phyloP scores from a whole-genome alignment of 2,113 vertebrate species.

The Pollimyrus isidori region DNA sequence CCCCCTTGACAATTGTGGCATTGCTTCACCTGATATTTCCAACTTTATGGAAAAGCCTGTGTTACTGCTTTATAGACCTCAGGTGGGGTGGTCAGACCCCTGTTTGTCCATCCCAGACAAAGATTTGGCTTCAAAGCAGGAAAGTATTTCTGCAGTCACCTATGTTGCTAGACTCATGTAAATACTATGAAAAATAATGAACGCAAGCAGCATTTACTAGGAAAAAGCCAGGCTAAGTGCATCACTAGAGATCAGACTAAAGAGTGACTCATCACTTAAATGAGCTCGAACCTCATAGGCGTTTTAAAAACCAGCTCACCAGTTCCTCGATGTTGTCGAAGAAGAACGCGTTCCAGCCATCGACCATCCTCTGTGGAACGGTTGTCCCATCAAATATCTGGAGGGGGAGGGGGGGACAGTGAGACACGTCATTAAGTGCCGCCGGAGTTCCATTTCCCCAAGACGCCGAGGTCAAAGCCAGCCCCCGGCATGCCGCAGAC shows the following conservation, averaged over 20 bases:
- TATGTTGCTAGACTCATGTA: background rate
- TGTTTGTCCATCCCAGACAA: background rate
- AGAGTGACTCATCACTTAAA: background rate
- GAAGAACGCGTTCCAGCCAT: constrained; percentile 97
- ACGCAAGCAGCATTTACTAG: background rate
- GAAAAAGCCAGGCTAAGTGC: background rate
- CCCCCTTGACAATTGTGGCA: background rate
- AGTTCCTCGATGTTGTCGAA: constrained; percentile 84
- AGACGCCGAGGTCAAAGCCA: background rate
- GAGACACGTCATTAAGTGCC: background rate
- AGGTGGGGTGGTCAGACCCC: background rate
- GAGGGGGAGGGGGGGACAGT: background rate
- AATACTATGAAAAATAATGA: background rate
- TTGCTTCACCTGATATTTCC: background rate
- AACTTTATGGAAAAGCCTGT: background rate
- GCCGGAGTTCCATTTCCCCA: background rate
- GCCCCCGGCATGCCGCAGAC: constrained; percentile 28
- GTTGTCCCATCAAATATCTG: constrained; percentile 88
- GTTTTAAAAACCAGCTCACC: constrained; percentile 58
- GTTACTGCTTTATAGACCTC: background rate
- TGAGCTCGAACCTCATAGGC: background rate
- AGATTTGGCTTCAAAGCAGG: background rate
- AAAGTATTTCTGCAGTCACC: background rate
- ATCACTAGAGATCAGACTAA: background rate
- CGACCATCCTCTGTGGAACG: constrained; percentile 88